These are phyloP conservation scores for Anolis carolinensis DNA, from an alignment of 2,113 vertebrate genomes.

Conservation along the genomic window DNA sequence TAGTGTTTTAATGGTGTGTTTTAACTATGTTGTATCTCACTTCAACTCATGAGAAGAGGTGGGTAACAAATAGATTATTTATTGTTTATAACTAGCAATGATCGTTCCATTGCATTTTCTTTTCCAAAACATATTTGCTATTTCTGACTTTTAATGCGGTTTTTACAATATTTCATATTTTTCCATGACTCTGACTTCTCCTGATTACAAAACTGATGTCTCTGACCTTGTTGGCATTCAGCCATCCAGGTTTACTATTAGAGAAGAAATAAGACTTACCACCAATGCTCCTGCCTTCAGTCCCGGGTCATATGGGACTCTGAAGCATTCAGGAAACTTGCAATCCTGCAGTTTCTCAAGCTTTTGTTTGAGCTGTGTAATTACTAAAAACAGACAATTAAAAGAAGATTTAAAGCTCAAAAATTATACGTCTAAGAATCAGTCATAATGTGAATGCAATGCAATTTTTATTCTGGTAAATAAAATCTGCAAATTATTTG, in stretches of 20 bases:
- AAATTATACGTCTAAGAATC: neutral
- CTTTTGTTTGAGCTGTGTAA: slow-evolving; percentile 91
- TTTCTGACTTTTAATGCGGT: neutral
- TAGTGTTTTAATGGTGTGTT: no score
- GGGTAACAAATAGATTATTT: no score
- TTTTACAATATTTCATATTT: neutral
- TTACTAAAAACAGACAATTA: slow-evolving; percentile 77
- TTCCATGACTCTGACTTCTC: neutral
- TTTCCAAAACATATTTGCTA: no score
- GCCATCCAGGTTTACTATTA: neutral
- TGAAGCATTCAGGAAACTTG: slow-evolving; percentile 89
- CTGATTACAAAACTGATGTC: neutral
- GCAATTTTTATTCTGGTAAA: neutral
- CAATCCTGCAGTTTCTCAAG: slow-evolving; percentile 89
- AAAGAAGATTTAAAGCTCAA: neutral
- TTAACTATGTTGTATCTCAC: no score
- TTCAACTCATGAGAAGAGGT: no score
- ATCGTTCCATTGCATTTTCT: neutral
- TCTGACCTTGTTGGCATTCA: neutral
- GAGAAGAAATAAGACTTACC: slow-evolving; percentile 73
- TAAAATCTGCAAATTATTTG: neutral
- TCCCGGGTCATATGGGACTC: slow-evolving; percentile 94
- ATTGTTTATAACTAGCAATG: no score
- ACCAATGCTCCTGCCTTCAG: slow-evolving; percentile 90
- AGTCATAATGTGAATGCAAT: neutral